A percentile compares a stretch with the other conserved stretches of the same genome.
phyloP scores from a whole-genome alignment of 2,797 vertebrate genomes.

The Propithecus deckenii region DNA sequence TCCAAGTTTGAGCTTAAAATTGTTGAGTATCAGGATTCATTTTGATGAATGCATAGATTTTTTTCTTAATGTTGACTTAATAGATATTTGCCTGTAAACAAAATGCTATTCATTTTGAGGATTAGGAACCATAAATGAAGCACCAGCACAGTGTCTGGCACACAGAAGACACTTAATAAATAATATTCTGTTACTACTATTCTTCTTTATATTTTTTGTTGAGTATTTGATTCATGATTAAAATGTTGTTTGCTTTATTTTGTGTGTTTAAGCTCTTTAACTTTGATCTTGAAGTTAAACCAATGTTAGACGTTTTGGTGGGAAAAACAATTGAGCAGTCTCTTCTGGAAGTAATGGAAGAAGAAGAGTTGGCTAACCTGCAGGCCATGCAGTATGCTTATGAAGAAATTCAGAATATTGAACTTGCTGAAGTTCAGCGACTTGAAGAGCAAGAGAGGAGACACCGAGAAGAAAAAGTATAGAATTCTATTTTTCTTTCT shows the following conservation, averaged over 20 bases:
- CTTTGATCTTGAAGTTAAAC: constrained; percentile 95
- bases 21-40: background rate
- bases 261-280: constrained; percentile 91
- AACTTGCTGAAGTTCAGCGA: constrained; percentile 92
- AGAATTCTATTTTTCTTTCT: background rate
- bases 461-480: constrained; percentile 90
- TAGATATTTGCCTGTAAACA: background rate
- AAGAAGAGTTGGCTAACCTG: constrained; percentile 93
- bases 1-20: constrained; percentile 8
- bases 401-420: constrained; percentile 87
- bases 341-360: constrained; percentile 95
- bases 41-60: background rate
- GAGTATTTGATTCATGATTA: background rate
- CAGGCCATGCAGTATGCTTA: constrained; percentile 86
- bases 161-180: background rate
- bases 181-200: background rate
- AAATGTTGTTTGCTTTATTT: constrained; percentile 9
- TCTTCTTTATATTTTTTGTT: background rate
- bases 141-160: background rate
- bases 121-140: background rate
- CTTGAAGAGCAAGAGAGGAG: constrained; percentile 93
- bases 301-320: constrained; percentile 92
- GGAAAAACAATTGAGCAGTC: constrained; percentile 95
- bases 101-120: background rate
- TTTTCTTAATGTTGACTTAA: background rate